phyloP scores from a whole-genome alignment of 2,888 invertebrate genomes.

The Opisthograptis luteolata region DNA sequence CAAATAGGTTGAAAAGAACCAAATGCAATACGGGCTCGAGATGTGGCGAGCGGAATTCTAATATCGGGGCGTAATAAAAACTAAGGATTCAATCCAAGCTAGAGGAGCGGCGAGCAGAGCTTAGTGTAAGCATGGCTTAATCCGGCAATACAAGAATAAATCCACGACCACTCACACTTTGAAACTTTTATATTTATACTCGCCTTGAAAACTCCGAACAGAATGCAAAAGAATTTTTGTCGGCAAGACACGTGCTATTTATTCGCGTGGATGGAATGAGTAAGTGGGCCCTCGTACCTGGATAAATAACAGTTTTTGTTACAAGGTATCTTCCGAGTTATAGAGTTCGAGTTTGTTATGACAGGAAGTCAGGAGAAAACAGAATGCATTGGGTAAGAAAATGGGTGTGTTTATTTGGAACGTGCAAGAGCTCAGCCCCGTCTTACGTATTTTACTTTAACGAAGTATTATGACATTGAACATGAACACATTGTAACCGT shows the following conservation, averaged over 20 bases:
- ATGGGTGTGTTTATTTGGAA: slow-evolving; percentile 12
- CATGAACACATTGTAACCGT: too few relatives aligned
- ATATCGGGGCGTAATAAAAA: slow-evolving; percentile 55
- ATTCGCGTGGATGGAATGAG: slow-evolving; percentile 45
- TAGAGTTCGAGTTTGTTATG: slow-evolving; percentile 26
- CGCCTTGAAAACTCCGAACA: slow-evolving; percentile 44
- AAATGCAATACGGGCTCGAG: slow-evolving; percentile 32
- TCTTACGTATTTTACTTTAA: neutral
- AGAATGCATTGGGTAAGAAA: slow-evolving; percentile 4
- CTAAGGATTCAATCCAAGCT: slow-evolving; percentile 56
- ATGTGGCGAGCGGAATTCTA: slow-evolving; percentile 40
- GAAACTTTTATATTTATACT: slow-evolving; percentile 48
- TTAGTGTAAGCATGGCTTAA: slow-evolving; percentile 52
- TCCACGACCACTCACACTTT: slow-evolving; percentile 45
- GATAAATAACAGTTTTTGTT: slow-evolving; percentile 38
- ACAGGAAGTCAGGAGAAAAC: slow-evolving; percentile 16
- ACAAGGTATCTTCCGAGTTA: slow-evolving; percentile 25
- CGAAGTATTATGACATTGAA: too few relatives aligned
- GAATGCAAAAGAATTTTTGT: slow-evolving; percentile 51
- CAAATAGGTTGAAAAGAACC: slow-evolving; percentile 31
- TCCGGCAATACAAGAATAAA: slow-evolving; percentile 57
- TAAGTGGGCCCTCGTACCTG: slow-evolving; percentile 39
- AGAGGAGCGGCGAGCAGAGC: slow-evolving; percentile 44
- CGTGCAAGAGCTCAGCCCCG: neutral
- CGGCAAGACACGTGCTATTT: slow-evolving; percentile 43